Evolutionary conservation across 1,140 invertebrate genomes (phyloP), one percentile per base, ranked within the genome.

Genomic region (Ooceraea biroi): DNA sequence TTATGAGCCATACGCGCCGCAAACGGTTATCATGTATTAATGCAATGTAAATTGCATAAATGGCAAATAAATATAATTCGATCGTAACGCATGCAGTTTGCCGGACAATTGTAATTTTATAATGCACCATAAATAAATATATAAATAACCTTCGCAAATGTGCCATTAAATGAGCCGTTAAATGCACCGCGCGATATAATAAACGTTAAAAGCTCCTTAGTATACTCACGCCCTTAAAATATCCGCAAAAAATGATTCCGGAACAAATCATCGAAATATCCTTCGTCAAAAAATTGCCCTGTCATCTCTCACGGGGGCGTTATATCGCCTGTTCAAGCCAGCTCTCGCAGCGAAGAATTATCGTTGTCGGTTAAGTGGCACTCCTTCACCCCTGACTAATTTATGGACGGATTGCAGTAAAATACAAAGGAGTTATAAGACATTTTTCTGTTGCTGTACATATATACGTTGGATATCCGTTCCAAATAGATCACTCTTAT

Each of bases 381-480:
- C 55, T 80, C 57, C 19, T 71, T 76, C 72, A 83, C 72, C 48
- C 82, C 80, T 68, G 65, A 80, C 63, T 84, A 80, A 69, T 84
- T 74, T 74, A 84, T 84, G 19, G 36, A 48, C 10, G 63, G 48
- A 74, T 65, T 83, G 25, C 44, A 84, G 44, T 30, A 84, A 80
- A 80, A 69, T 30, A 80, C 46, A 60, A 80, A 69, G 46, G 50
- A 69, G 11, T 71, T 57, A 69, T 22, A 14, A 57, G 41, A 80
- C 44, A 83, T 30, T 5, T 19, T 14, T 10, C 7, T 41, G 17
- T 55, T 48, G 12, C 17, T 50, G 44, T 57, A 25, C 55, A 17
- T 48, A n/a, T n/a, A 27, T 65, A 52, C 48, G 27, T 10, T 19
- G 19, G 19, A 44, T 71, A 74, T 44, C 10, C n/a, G 46, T 61